Conservation (phyloP, 2,113 vertebrate genomes). For the Willisornis vidua region DNA sequence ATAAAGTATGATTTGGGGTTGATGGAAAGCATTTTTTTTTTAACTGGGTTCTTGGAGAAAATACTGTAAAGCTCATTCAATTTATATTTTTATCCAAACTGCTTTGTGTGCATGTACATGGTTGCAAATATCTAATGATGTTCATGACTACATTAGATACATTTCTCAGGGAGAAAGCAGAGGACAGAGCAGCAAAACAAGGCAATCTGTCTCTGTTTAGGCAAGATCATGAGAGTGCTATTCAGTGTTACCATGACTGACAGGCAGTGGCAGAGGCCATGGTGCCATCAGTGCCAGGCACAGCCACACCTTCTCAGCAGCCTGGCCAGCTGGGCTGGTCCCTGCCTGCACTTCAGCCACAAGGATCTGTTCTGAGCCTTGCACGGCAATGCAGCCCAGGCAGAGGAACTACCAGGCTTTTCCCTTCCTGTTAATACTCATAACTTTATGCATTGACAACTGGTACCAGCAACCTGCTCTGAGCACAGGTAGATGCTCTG, state of each 20-base stretch:
- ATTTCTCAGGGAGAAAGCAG: neutral
- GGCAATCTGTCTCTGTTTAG: neutral
- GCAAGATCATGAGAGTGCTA: neutral
- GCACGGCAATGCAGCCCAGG: neutral
- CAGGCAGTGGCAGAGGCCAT: neutral
- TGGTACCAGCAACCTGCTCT: neutral
- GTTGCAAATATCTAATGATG: neutral
- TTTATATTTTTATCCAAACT: neutral
- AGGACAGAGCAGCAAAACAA: neutral
- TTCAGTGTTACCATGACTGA: neutral
- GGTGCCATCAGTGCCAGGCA: neutral
- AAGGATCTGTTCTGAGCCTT: neutral
- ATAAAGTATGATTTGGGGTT: neutral
- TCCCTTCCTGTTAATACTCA: neutral
- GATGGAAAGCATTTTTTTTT: constrained; percentile 22
- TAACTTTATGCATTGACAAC: neutral
- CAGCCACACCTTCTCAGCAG: neutral
- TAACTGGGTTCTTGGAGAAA: neutral
- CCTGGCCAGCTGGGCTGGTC: neutral
- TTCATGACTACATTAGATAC: neutral
- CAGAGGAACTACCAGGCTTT: neutral
- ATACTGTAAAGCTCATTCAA: neutral
- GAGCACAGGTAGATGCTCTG: neutral
- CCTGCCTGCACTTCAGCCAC: neutral
- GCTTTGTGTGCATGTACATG: accelerated